These are phyloP conservation scores for Bellardia pandia DNA, from an alignment of 2,888 invertebrate species.

Conservation along the genomic window DNA sequence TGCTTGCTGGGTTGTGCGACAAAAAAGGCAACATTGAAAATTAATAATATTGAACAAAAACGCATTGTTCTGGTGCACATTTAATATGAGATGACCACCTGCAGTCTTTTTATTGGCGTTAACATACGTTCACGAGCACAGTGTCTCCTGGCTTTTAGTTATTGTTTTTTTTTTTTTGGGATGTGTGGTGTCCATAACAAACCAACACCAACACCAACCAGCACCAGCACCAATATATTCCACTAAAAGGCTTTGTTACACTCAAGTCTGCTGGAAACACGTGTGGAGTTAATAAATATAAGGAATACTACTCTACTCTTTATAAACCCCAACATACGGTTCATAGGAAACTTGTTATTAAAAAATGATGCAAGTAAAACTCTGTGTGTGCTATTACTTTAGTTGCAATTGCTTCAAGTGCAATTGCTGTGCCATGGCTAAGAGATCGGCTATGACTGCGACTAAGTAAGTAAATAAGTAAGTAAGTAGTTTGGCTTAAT, in stretches of 20 bases:
- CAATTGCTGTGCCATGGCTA: conserved; percentile 35
- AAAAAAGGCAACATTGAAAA: conserved; percentile 53
- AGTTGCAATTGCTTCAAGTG: conserved; percentile 50
- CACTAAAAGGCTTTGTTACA: not conserved
- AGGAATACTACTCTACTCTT: conserved; percentile 31
- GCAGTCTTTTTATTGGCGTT: conserved; percentile 75
- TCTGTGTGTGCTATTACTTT: conserved; percentile 6
- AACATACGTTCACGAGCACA: conserved; percentile 70
- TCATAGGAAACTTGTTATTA: not conserved
- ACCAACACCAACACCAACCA: conserved; percentile 11
- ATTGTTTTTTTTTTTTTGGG: not conserved
- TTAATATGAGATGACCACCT: conserved; percentile 74
- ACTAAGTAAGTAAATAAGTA: not conserved
- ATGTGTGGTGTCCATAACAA: conserved; percentile 30
- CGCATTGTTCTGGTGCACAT: conserved; percentile 65
- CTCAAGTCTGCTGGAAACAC: not conserved
- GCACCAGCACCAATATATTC: not conserved
- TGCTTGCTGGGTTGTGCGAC: conserved; percentile 47
- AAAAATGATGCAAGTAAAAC: not conserved
- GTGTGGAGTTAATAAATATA: conserved; percentile 56
- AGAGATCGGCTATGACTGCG: not conserved
- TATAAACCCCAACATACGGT: conserved; percentile 13
- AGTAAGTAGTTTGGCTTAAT: conserved; percentile 58
- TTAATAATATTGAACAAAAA: conserved; percentile 58
- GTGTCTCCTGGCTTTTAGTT: not conserved